Percentiles rank a stretch among this genome's conserved stretches.
These are phyloP conservation scores for Myotis davidii DNA, from an alignment of 2,113 vertebrate species.

Conservation along the genomic window DNA sequence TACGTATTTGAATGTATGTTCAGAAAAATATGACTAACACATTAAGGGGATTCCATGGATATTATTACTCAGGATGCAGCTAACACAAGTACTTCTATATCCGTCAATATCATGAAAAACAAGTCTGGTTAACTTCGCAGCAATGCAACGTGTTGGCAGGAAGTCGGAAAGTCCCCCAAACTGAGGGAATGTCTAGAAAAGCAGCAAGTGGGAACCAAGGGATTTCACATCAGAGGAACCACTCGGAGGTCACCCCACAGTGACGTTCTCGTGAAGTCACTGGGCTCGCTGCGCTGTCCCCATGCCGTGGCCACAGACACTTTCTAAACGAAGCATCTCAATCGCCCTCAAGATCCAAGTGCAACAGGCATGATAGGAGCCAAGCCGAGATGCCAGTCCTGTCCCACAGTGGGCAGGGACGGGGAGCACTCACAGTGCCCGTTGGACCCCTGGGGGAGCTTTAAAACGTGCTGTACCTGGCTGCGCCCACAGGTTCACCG, in stretches of 20 bases:
- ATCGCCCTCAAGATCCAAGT: not conserved
- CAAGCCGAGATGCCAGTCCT: not conserved
- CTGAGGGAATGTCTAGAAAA: not conserved
- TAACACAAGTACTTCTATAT: not conserved
- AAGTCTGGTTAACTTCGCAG: not conserved
- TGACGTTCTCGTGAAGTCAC: not conserved
- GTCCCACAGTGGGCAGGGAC: not conserved
- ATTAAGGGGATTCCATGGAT: not conserved
- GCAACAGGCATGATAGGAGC: fast-evolving
- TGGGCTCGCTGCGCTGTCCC: not conserved
- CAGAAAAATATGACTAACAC: not conserved
- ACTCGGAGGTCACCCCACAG: not conserved
- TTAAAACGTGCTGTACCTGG: not conserved
- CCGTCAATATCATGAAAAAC: conserved; percentile 13
- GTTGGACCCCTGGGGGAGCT: not conserved
- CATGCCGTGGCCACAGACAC: not conserved
- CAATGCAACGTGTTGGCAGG: not conserved
- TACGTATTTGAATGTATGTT: not conserved
- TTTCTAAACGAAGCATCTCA: not conserved
- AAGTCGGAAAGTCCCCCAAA: not conserved
- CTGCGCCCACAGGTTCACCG: not conserved
- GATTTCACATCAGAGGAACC: not conserved
- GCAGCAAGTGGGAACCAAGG: not conserved
- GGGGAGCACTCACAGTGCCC: not conserved
- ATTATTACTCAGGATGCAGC: not conserved